Evolutionary conservation across 1,140 invertebrate genomes (phyloP).

Genomic region (Solen grandis): DNA sequence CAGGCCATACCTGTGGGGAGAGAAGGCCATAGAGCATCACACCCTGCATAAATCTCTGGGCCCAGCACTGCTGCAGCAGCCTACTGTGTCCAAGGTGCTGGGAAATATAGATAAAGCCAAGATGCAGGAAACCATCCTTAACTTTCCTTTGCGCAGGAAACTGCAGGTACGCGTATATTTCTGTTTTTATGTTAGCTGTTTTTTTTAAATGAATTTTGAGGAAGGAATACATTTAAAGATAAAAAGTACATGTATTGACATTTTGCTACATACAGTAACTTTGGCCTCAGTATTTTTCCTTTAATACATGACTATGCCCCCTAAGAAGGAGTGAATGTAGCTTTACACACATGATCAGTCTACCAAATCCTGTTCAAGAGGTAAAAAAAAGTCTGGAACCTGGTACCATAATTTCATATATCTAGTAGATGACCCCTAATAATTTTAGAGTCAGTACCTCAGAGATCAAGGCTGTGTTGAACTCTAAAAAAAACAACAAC

Average conservation of each 20-base stretch:
- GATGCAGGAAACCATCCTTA: constrained; percentile 85
- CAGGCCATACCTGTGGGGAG: constrained; percentile 91
- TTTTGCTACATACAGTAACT: too few species aligned
- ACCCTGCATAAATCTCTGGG: constrained; percentile 84
- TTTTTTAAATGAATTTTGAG: background rate
- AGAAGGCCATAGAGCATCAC: constrained; percentile 88
- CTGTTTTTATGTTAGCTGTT: background rate
- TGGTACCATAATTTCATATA: too few species aligned
- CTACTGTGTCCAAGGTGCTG: constrained; percentile 87
- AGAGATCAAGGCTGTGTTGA: too few species aligned
- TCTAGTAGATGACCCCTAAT: too few species aligned
- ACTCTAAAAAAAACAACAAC: too few species aligned
- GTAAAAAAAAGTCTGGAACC: too few species aligned
- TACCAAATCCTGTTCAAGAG: too few species aligned
- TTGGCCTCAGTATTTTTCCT: too few species aligned
- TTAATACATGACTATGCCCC: too few species aligned
- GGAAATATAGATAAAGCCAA: constrained; percentile 85
- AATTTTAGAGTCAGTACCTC: too few species aligned
- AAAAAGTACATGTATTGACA: background rate
- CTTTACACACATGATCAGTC: too few species aligned
- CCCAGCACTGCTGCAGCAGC: constrained; percentile 86
- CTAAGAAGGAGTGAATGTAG: too few species aligned
- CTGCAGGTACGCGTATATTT: constrained; percentile 59
- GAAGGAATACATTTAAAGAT: background rate
- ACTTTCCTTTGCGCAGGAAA: constrained; percentile 84